phyloP scores from a whole-genome alignment of 2,113 vertebrate species.

The Mionectes macconnelli region DNA sequence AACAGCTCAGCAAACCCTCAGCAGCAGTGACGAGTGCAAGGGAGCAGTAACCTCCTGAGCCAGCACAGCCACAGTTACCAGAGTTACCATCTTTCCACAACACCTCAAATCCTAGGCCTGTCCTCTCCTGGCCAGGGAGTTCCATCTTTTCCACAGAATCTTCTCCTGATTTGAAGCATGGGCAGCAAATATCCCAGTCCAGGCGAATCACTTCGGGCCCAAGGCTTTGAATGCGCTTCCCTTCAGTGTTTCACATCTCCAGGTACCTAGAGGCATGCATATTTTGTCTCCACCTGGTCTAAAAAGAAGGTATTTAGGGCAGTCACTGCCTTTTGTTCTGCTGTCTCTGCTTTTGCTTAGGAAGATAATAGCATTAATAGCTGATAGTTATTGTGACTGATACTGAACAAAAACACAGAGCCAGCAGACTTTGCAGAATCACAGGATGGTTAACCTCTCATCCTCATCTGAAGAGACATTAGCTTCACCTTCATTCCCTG shows the following conservation, averaged over 20 bases:
- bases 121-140: background rate
- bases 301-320: background rate
- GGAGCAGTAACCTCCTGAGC: background rate
- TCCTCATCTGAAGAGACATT: background rate
- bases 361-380: background rate
- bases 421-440: background rate
- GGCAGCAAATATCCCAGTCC: background rate
- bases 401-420: background rate
- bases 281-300: background rate
- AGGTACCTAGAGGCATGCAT: background rate
- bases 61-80: background rate
- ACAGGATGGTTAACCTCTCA: background rate
- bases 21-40: background rate
- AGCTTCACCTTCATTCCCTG: background rate
- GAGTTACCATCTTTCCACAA: background rate
- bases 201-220: background rate
- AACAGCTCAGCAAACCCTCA: background rate
- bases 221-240: background rate
- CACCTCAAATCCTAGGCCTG: background rate
- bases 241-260: background rate
- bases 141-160: background rate
- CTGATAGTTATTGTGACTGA: background rate
- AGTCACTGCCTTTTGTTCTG: background rate
- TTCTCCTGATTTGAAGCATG: background rate
- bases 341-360: background rate